Conservation (phyloP, 2,888 invertebrate species). For the Drosophila paramelanica region DNA sequence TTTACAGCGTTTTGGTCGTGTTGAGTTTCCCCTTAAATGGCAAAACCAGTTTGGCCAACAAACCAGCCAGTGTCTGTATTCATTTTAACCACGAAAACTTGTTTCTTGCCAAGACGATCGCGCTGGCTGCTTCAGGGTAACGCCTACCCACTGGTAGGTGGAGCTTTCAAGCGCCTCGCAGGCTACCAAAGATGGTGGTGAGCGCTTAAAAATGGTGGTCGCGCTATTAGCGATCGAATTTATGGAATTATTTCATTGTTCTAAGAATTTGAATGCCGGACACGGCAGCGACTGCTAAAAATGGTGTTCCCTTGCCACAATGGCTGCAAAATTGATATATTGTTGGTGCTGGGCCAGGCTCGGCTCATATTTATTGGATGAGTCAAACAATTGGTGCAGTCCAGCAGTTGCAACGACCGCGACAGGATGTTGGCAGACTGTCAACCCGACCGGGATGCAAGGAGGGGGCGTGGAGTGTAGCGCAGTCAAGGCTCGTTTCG, state of each 20-base stretch:
- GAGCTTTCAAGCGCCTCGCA: slow-evolving; percentile 63
- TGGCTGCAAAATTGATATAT: slow-evolving; percentile 75
- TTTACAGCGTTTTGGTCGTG: slow-evolving; percentile 52
- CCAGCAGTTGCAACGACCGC: slow-evolving; percentile 1
- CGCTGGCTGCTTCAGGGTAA: slow-evolving; percentile 41
- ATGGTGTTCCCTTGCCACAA: slow-evolving; percentile 63
- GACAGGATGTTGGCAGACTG: slow-evolving; percentile 42
- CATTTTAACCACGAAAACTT: slow-evolving; percentile 60
- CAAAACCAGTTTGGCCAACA: slow-evolving; percentile 66
- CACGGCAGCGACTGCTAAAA: slow-evolving; percentile 46
- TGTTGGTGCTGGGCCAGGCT: slow-evolving; percentile 29
- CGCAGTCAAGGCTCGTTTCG: slow-evolving; percentile 18
- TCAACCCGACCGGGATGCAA: slow-evolving; percentile 5
- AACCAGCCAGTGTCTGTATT: slow-evolving; percentile 16
- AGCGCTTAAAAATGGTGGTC: slow-evolving; percentile 80
- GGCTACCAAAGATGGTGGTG: slow-evolving; percentile 70
- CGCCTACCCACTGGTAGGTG: slow-evolving; percentile 74
- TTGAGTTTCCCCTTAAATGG: slow-evolving; percentile 65
- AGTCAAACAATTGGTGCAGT: slow-evolving; percentile 57
- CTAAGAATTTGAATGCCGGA: slow-evolving; percentile 76
- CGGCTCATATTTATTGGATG: slow-evolving; percentile 72
- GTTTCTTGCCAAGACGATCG: slow-evolving; percentile 61
- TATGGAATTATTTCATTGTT: slow-evolving; percentile 82
- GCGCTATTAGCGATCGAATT: slow-evolving; percentile 77
- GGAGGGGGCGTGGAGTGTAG: neutral